phyloP scores from a whole-genome alignment of 2,797 vertebrate species.

The Sylvilagus floridanus region DNA sequence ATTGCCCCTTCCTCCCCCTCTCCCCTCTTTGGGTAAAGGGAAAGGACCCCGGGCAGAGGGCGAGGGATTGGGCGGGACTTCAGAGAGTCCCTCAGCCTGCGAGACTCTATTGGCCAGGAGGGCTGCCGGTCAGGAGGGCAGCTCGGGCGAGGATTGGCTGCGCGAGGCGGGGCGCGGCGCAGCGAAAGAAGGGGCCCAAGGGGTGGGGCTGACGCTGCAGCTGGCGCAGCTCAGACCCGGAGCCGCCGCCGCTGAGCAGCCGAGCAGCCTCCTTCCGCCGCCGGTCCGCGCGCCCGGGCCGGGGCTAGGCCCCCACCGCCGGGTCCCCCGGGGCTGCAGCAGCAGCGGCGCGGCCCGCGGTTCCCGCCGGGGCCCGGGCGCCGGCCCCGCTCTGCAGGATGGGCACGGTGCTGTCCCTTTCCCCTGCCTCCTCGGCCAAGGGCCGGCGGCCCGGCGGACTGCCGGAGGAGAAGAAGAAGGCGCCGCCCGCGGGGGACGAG shows the following conservation, averaged over 20 bases:
- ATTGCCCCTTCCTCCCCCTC: background rate
- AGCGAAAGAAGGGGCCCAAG: slow-evolving; percentile 67
- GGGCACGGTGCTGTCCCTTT: slow-evolving; percentile 96
- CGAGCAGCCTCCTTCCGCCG: slow-evolving; percentile 25
- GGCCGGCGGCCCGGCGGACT: slow-evolving; percentile 84
- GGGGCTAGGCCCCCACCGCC: slow-evolving; percentile 82
- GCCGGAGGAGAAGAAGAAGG: slow-evolving; percentile 85
- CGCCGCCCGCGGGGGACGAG: slow-evolving; percentile 82
- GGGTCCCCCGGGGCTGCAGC: slow-evolving; percentile 83
- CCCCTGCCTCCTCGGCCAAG: slow-evolving; percentile 89
- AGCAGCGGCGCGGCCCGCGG: slow-evolving; percentile 78
- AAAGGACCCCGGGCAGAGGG: background rate
- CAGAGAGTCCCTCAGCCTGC: background rate
- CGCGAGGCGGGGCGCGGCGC: slow-evolving; percentile 70
- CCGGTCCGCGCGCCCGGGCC: slow-evolving; percentile 74
- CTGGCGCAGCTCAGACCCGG: slow-evolving; percentile 80
- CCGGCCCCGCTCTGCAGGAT: slow-evolving; percentile 88
- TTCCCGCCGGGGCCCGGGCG: slow-evolving; percentile 78
- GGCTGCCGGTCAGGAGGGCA: slow-evolving; percentile 64
- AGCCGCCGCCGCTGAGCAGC: slow-evolving; percentile 68
- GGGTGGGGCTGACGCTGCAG: slow-evolving; percentile 84
- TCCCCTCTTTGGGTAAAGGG: background rate
- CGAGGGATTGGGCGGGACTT: slow-evolving; percentile 57
- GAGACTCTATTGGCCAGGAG: slow-evolving; percentile 42
- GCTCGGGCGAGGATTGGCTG: slow-evolving; percentile 73